phyloP scores from a whole-genome alignment of 2,113 vertebrate genomes.

The Xiphias gladius region DNA sequence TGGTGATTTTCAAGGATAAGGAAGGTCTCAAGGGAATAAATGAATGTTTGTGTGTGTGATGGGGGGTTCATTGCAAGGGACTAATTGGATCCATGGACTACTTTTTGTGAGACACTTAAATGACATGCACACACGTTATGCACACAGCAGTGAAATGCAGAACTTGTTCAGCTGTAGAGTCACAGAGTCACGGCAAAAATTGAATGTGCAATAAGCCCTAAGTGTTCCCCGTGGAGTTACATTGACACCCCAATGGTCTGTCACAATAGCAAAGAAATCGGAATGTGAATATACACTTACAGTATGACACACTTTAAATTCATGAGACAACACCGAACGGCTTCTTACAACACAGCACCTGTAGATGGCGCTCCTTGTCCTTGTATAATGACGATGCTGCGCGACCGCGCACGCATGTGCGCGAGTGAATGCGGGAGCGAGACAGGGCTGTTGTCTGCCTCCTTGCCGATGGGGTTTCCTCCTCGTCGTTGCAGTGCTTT shows the following conservation, averaged over 20 bases:
- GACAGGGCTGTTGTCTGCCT: constrained; percentile 70
- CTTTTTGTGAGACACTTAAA: not conserved
- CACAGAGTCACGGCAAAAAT: not conserved
- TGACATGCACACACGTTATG: not conserved
- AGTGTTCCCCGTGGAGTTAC: not conserved
- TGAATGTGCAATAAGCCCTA: too few relatives aligned
- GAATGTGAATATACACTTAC: not conserved
- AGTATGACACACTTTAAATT: not conserved
- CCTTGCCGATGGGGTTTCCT: constrained; percentile 67
- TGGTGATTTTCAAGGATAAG: not conserved
- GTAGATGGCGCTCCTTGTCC: constrained; percentile 72
- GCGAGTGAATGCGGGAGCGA: constrained; percentile 32
- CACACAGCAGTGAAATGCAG: not conserved
- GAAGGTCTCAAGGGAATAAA: not conserved
- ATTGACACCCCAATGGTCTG: not conserved
- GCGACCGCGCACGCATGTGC: constrained; percentile 18
- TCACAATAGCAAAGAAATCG: not conserved
- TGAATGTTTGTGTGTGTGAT: not conserved
- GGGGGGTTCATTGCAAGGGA: not conserved
- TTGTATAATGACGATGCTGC: constrained; percentile 18
- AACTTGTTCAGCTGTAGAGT: too few relatives aligned
- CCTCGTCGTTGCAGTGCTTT: constrained; percentile 73
- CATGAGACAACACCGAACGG: constrained; percentile 19
- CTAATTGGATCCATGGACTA: not conserved
- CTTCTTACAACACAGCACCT: constrained; percentile 6